Evolutionary conservation across 2,797 vertebrate species (phyloP), one percentile per base, ranked within the genome.

Genomic region (Pangasius sanitwongsei): DNA sequence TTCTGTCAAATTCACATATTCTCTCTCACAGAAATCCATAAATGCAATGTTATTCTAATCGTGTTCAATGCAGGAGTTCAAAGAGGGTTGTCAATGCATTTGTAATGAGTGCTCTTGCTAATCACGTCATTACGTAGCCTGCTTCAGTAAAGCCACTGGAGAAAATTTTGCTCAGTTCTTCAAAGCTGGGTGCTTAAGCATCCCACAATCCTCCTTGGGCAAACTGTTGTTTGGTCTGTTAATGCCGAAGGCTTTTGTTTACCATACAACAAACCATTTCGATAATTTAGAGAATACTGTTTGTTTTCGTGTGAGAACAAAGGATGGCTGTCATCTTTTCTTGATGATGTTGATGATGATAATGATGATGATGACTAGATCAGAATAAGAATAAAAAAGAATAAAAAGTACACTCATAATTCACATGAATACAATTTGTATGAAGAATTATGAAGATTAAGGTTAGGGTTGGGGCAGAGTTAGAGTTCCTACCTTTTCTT

Each of bases 131-230:
- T 92, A 92, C 89, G 89, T 91, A 94, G 94, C 92, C 81, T 85
- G 89, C 93, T 93, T 87, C 85, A 91, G 89, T 95, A 93, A 92
- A 93, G 92, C 95, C 93, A 91, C 92, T 90, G 91, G 93, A 92
- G 92, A 94, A 95, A 95, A 94, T 94, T 94, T 89, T 82, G 89
- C 92, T 92, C 90, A 84, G 70, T 85, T 95, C 94, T 96, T 96
- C 95, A 96, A 96, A 96, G 95, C 93, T 82, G 65, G 48, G 84
- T 65, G 67, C 91, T 91, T 90, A 92, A 91, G 80, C 91, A 92
- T 93, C 90, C 88, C 92, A 91, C 90, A 90, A 93, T 93, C 90
- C 91, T 91, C 91, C 90, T 90, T 86, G 89, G 92, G 89, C 86
- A 67, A 89, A 90, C 89, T 91, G 89, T 83, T 90, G 87, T 89